These are phyloP conservation scores for Plemyria rubiginata DNA, from an alignment of 2,888 invertebrate species.

Conservation along the genomic window DNA sequence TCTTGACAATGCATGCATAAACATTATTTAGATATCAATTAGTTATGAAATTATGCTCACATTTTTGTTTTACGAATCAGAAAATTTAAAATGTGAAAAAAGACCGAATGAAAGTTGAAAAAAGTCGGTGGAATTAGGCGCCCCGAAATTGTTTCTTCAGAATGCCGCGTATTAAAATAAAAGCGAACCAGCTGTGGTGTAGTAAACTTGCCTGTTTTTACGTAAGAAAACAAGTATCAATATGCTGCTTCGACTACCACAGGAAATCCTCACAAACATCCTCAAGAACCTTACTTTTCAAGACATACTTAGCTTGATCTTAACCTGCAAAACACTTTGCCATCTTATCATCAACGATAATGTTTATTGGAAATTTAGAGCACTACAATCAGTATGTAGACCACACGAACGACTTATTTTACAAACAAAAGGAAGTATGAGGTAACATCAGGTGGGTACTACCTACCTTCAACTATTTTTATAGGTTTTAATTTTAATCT, in stretches of 20 bases:
- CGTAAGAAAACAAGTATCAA: conserved; percentile 19
- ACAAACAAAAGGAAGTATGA: conserved; percentile 43
- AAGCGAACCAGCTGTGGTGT: no score
- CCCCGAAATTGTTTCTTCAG: neutral
- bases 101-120: no score
- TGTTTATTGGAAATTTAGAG: conserved; percentile 61
- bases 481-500: no score
- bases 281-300: conserved; percentile 53
- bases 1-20: no score
- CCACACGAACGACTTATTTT: conserved; percentile 48
- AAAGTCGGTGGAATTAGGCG: no score
- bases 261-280: conserved; percentile 66
- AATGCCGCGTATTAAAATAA: neutral
- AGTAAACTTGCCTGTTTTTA: neutral
- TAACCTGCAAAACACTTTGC: conserved; percentile 64
- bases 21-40: no score
- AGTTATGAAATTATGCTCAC: no score
- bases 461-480: no score
- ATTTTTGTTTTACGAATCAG: no score
- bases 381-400: conserved; percentile 9
- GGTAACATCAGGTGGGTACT: conserved; percentile 37
- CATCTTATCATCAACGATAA: conserved; percentile 61
- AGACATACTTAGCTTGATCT: conserved; percentile 68
- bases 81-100: no score
- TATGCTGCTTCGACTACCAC: conserved; percentile 54